phyloP scores from a whole-genome alignment of 2,113 vertebrate genomes.

The Corythoichthys intestinalis region DNA sequence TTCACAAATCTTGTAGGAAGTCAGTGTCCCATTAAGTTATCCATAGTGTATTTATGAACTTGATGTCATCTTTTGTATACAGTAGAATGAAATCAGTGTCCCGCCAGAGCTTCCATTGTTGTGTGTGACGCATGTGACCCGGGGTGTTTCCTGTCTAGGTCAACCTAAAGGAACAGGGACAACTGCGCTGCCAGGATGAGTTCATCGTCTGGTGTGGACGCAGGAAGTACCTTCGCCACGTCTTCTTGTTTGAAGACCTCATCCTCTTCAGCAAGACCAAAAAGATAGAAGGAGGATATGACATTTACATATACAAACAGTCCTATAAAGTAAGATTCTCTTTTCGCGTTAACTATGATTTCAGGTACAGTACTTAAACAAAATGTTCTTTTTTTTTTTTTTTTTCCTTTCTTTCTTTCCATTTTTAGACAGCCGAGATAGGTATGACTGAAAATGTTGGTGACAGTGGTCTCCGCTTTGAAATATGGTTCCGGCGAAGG shows the following conservation, averaged over 20 bases:
- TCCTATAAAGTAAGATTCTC: conserved; percentile 75
- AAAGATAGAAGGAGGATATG: conserved; percentile 77
- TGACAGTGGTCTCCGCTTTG: conserved; percentile 79
- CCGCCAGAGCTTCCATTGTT: conserved; percentile 47
- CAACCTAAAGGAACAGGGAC: conserved; percentile 83
- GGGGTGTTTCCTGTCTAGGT: conserved; percentile 68
- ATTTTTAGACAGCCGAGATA: conserved; percentile 77
- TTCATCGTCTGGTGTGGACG: conserved; percentile 81
- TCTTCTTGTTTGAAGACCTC: conserved; percentile 85
- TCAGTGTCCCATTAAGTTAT: not conserved
- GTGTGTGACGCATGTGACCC: conserved; percentile 43
- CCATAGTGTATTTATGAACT: conserved; percentile 26
- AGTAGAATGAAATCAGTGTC: conserved; percentile 28
- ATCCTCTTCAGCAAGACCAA: conserved; percentile 85
- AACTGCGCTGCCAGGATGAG: conserved; percentile 80
- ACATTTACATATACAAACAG: conserved; percentile 81
- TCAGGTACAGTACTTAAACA: not conserved
- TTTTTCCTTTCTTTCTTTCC: not conserved
- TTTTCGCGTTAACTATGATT: not conserved
- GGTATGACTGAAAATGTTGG: conserved; percentile 82
- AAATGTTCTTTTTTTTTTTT: not conserved
- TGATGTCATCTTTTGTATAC: conserved; percentile 29
- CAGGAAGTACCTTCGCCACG: conserved; percentile 77
- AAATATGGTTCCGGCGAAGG: conserved; percentile 83
- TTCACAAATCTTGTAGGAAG: not conserved